Percentiles rank a stretch among this genome's conserved stretches.
These are phyloP conservation scores for Stenotaenia linearis DNA, from an alignment of 2,888 invertebrate species.

Conservation along the genomic window DNA sequence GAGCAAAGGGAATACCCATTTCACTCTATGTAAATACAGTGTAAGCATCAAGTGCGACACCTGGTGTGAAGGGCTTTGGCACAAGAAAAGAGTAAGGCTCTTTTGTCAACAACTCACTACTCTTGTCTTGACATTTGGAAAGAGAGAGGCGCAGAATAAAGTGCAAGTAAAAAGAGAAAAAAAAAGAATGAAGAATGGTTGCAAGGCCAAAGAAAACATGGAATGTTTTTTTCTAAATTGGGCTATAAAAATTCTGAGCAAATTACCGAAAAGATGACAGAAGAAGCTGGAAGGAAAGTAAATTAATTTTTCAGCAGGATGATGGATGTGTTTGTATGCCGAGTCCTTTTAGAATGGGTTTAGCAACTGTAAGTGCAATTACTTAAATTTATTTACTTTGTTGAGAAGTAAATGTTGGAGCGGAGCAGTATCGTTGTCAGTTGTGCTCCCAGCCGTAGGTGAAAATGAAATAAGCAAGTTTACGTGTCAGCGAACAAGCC, in stretches of 20 bases:
- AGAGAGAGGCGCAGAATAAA: not conserved
- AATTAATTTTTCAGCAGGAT: not conserved
- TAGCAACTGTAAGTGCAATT: not conserved
- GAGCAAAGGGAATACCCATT: not conserved
- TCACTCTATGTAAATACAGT: not conserved
- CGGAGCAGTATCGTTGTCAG: not conserved
- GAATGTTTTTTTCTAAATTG: constrained; percentile 19
- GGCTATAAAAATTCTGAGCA: not conserved
- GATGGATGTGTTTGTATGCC: not conserved
- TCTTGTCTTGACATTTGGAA: not conserved
- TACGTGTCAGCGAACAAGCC: not conserved
- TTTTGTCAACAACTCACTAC: constrained; percentile 8
- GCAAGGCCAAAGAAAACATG: not conserved
- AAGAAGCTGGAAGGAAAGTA: not conserved
- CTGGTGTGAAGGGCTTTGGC: not conserved
- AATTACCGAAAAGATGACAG: constrained; percentile 2
- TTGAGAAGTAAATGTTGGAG: not conserved
- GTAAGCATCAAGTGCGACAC: not conserved
- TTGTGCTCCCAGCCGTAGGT: not conserved
- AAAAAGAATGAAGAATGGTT: not conserved
- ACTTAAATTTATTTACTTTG: not conserved
- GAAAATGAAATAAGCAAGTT: not conserved
- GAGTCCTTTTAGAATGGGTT: not conserved
- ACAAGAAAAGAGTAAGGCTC: not conserved
- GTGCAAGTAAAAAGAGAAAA: not conserved